Percentiles rank a stretch among this genome's conserved stretches.
phyloP scores from a whole-genome alignment of 53 echinoderm and acorn worm species.

The Mesocentrotus franciscanus region DNA sequence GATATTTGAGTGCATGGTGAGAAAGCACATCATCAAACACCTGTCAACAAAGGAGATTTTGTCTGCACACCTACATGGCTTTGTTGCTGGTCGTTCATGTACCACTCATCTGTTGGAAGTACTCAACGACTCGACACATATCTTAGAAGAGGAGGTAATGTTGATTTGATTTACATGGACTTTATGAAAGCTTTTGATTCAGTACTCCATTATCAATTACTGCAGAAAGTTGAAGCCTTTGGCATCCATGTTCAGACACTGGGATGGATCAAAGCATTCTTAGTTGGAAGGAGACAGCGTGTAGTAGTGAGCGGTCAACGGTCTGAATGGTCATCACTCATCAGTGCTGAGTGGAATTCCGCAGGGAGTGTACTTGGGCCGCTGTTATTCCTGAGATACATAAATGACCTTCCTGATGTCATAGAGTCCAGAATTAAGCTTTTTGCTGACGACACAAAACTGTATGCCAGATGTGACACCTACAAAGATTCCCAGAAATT shows the following conservation, averaged over 20 bases:
- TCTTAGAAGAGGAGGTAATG: constrained; percentile 36
- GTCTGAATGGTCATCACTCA: neutral
- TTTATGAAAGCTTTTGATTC: constrained; percentile 64
- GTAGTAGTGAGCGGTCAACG: neutral
- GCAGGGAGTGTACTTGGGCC: neutral
- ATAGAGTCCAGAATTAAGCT: no score
- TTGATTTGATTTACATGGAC: constrained; percentile 44
- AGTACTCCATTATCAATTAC: neutral
- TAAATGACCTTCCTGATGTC: neutral
- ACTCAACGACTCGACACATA: neutral
- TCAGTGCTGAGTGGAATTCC: neutral
- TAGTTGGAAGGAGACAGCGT: neutral
- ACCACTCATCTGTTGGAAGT: no score
- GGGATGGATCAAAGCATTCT: neutral
- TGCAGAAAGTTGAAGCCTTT: no score
- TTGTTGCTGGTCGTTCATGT: no score
- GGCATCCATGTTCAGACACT: neutral
- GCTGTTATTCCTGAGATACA: neutral
- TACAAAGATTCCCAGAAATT: no score
- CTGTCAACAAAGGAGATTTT: no score
- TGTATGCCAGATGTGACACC: no score
- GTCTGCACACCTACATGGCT: no score
- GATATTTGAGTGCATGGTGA: no score
- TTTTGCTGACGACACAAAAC: no score
- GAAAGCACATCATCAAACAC: no score